phyloP scores from a whole-genome alignment of 1,140 invertebrate genomes.

The Brachionus paranguensis region DNA sequence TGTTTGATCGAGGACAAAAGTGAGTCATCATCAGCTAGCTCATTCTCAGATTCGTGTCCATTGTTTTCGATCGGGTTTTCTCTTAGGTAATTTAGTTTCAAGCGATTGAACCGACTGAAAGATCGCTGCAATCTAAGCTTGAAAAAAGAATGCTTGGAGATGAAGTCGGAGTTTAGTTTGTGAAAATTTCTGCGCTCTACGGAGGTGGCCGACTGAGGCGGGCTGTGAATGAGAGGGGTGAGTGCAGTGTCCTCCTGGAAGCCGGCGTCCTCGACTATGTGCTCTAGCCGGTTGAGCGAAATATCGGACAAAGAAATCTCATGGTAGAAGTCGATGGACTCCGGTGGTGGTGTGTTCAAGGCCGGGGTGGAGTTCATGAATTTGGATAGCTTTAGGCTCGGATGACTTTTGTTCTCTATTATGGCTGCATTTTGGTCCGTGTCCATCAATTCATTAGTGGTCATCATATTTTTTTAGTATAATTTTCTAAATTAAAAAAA shows the following conservation, averaged over 20 bases:
- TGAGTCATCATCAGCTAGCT: background rate
- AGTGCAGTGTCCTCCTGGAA: background rate
- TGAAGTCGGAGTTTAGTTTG: background rate
- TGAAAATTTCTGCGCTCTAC: background rate
- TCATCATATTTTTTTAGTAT: background rate
- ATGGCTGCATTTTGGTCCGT: background rate
- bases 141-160: background rate
- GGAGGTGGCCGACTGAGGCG: background rate
- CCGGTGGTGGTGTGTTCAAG: background rate
- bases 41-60: background rate
- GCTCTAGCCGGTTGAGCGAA: background rate
- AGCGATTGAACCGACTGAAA: background rate
- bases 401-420: background rate
- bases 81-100: background rate
- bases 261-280: background rate
- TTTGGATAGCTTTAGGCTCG: background rate
- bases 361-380: background rate
- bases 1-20: background rate
- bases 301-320: background rate
- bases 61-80: background rate
- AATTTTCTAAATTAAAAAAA: background rate
- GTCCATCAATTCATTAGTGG: conserved; percentile 2
- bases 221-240: background rate
- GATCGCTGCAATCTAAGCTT: background rate
- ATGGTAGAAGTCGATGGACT: background rate